Percentiles rank a stretch among this genome's conserved stretches.
Evolutionary conservation across 2,797 vertebrate genomes (phyloP).

Genomic region (Alosa sapidissima): DNA sequence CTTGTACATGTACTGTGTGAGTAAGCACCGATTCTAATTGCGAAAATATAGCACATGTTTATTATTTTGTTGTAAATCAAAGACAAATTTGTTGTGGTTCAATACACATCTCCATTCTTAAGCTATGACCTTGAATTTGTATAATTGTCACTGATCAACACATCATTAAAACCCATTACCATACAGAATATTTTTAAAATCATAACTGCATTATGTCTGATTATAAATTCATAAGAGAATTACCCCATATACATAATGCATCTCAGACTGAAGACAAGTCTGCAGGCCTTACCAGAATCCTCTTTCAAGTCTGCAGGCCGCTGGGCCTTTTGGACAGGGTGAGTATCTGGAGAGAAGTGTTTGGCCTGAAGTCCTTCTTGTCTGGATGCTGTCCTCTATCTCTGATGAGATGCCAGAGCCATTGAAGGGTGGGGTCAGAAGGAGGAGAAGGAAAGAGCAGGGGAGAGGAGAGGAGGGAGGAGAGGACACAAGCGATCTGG

Average conservation of each 20-base stretch:
- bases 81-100: neutral
- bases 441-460: no score
- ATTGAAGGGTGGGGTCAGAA: neutral
- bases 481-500: neutral
- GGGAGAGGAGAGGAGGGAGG: neutral
- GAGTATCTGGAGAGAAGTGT: neutral
- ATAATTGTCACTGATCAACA: conserved; percentile 9
- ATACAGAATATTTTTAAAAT: neutral
- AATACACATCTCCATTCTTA: neutral
- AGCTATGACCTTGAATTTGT: conserved; percentile 17
- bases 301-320: neutral
- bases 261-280: neutral
- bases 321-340: neutral
- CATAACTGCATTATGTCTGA: neutral
- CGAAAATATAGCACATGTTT: neutral
- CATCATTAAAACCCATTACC: neutral
- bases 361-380: conserved; percentile 39
- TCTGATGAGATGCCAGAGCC: conserved; percentile 14
- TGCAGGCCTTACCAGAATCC: neutral
- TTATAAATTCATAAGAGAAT: conserved; percentile 15
- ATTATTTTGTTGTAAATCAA: neutral
- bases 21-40: neutral
- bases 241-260: conserved; percentile 4
- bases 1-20: neutral
- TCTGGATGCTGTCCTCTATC: conserved; percentile 12